These are phyloP conservation scores for Hippocampus abdominalis DNA, from an alignment of 2,113 vertebrate species.

Conservation along the genomic window DNA sequence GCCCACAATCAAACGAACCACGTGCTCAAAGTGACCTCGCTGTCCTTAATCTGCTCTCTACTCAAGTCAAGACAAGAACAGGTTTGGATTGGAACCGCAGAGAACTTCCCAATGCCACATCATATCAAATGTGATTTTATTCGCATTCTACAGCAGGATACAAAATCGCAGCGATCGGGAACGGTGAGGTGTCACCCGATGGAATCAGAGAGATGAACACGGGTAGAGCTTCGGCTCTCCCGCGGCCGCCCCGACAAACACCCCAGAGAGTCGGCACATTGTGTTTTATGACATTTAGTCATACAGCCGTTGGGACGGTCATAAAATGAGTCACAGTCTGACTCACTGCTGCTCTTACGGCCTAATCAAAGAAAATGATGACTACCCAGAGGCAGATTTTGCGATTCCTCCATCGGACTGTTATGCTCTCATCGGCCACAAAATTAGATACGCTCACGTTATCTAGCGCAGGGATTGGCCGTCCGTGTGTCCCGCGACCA, in stretches of 20 bases:
- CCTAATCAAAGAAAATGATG: slow-evolving; percentile 3
- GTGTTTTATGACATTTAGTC: slow-evolving; percentile 8
- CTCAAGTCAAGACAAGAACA: slow-evolving; percentile 12
- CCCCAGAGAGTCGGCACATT: slow-evolving; percentile 3
- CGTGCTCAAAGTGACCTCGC: slow-evolving; percentile 21
- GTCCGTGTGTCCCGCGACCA: too few relatives aligned
- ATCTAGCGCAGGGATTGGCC: too few relatives aligned
- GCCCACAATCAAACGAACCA: slow-evolving; percentile 38
- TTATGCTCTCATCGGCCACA: slow-evolving; percentile 1
- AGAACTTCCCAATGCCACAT: not conserved
- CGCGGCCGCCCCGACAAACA: not conserved
- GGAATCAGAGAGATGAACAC: not conserved
- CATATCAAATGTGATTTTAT: slow-evolving; percentile 36
- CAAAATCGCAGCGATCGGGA: not conserved
- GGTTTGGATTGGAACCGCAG: not conserved
- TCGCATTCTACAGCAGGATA: not conserved
- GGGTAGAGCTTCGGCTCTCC: not conserved
- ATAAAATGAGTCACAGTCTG: slow-evolving; percentile 7
- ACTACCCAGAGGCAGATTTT: not conserved
- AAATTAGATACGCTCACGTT: not conserved
- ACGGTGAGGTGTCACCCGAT: not conserved
- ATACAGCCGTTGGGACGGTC: slow-evolving; percentile 1
- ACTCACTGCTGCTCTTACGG: slow-evolving; percentile 9
- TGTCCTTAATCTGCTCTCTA: not conserved
- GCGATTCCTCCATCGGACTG: not conserved